Evolutionary conservation across 2,797 vertebrate species (phyloP), one percentile per base, ranked within the genome.

Genomic region (Labeo calbasu): DNA sequence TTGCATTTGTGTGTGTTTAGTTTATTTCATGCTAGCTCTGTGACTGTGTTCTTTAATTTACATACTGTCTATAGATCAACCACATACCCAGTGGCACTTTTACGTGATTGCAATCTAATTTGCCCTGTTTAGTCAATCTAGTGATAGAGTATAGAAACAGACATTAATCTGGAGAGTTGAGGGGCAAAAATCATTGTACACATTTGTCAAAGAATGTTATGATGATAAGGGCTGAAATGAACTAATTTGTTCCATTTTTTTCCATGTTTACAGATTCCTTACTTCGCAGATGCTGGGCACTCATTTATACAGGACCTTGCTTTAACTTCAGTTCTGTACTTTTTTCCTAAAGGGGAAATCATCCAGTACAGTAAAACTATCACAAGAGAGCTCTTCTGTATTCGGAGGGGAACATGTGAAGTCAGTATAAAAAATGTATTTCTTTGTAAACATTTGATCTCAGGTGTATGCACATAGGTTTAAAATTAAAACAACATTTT

Each of bases 261-360:
- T 66, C 11, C 21, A 25, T 40, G 23, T 80, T 57, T 70, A 66
- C 80, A 88, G 87, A 66, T 86, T 72, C 83, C 79, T 61, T 88
- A 50, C 84, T 85, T 88, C 32, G 50, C 51, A 77, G 43, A 83
- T 70, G 70, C 77, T 40, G 77, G 51, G 57, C 9, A 73, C 51
- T 21, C 32, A 51, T 88, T 88, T 36, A 68, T 85, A 80, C 70
- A 11, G 43, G 83, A 88, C 13, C 46, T 88, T 63, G 70, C 80
- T 76, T 76, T 68, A 77, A 43, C 63, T 9, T 85, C 87, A 28
- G 66, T 66, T 21, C 36, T 88, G 55, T 88, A 86, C 71, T 86
- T 83, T 28, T 88, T 86, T 84, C 87, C 87, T 48, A 77, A 77
- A 86, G 87, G 83, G 19, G 87, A 88, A 84, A 88, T 88, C n/a